phyloP scores from a whole-genome alignment of 2,888 invertebrate species.

The Troides aeacus region DNA sequence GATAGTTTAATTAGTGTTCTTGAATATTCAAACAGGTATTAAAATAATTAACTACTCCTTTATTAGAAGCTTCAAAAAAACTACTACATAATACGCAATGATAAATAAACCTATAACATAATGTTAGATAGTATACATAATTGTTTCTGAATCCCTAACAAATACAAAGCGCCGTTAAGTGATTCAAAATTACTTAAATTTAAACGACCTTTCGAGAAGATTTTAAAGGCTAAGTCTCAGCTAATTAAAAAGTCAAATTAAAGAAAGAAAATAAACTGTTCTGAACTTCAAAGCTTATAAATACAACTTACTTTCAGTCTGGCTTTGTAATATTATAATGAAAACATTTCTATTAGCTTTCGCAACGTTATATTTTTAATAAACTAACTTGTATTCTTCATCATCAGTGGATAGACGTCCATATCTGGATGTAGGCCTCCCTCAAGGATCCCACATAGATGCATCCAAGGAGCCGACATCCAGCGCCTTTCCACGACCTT shows the following conservation, averaged over 20 bases:
- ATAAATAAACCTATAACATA: too few species aligned
- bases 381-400: too few species aligned
- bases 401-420: too few species aligned
- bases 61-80: background rate
- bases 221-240: constrained; percentile 17
- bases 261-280: constrained; percentile 19
- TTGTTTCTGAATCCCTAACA: background rate
- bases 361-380: background rate
- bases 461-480: too few species aligned
- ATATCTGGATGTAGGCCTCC: too few species aligned
- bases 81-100: background rate
- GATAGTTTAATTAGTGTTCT: too few species aligned
- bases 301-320: constrained; percentile 6
- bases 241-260: constrained; percentile 29
- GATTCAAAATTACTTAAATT: constrained; percentile 16
- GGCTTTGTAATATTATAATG: background rate
- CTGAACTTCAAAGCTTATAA: constrained; percentile 16
- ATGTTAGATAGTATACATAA: background rate
- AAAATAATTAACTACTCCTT: too few species aligned
- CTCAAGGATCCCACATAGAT: too few species aligned
- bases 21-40: too few species aligned
- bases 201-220: constrained; percentile 20
- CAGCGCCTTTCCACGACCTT: too few species aligned
- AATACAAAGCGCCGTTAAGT: constrained; percentile 8
- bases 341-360: background rate